Evolutionary conservation across 92 coral and sea anemone species (phyloP), one percentile per base, ranked within the genome.

Genomic region (Bergia puertoricense): DNA sequence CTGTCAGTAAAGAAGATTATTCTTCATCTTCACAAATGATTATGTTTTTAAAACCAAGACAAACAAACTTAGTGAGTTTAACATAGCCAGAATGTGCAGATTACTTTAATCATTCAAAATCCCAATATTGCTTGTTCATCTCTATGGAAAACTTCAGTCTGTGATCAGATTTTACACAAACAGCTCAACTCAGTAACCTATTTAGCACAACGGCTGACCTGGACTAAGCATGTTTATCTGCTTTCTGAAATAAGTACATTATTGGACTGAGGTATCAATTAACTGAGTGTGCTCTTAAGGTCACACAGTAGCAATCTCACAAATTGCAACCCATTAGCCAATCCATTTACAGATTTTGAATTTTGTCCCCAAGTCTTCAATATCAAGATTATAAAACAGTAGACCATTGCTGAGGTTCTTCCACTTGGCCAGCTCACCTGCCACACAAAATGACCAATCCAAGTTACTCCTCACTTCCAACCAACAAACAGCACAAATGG

Each of bases 291-390:
- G 77, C 16, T 82, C 57, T 15, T 37, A 8, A 82, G 45, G 36
- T 46, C 87, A 45, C 77, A 84, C 62, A 71, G 65, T 69, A 71
- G 37, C 43, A 43, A 71, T 84, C 87, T 71, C 74, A 42, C 51
- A 84, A 46, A 84, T 40, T 39, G 65, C 51, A 14, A 20, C 46
- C 37, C 9, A 46, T 46, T 48, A 41, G 20, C 62, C 66, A 44
- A 84, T 46, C 79, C 72, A 80, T 80, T 80, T 57, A 41, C 72
- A 80, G 46, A 18, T 80, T 62, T 80, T 56, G 11, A n/a, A 39
- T 80, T 62, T 80, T 56, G n/a, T 68, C 71, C 48, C 79, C 36
- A 13, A 71, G 38, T 23, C 23, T 84, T 72, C 74, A 84, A 23
- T 84, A 71, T 48, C 71, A 62, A 82, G 44, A 71, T 0, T 80